Conservation (phyloP, 2,888 invertebrate genomes). For the Cheilosia soror region DNA sequence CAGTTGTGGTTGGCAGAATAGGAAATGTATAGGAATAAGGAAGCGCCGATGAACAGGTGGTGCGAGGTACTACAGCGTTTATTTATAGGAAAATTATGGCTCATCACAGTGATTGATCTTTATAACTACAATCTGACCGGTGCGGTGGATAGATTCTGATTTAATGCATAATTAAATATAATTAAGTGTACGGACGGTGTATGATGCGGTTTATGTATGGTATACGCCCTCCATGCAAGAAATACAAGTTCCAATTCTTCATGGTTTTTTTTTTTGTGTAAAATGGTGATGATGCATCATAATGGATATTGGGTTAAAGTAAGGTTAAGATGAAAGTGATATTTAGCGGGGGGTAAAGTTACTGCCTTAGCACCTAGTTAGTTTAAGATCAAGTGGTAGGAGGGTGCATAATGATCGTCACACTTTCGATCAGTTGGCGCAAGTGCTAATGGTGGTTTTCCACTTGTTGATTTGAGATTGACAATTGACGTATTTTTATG, state of each 20-base stretch:
- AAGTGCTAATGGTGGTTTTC: too few species aligned
- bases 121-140: constrained; percentile 69
- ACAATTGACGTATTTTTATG: too few species aligned
- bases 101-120: constrained; percentile 73
- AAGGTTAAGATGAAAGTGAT: constrained; percentile 35
- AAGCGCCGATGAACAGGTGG: too few species aligned
- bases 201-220: constrained; percentile 48
- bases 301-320: constrained; percentile 18
- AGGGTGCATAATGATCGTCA: not conserved
- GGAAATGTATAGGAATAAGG: too few species aligned
- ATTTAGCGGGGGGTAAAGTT: not conserved
- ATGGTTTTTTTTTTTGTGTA: not conserved
- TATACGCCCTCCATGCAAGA: constrained; percentile 33
- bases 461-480: too few species aligned
- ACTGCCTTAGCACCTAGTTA: constrained; percentile 33
- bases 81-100: constrained; percentile 73
- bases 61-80: too few species aligned
- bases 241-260: not conserved
- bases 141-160: constrained; percentile 70
- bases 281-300: constrained; percentile 28
- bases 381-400: not conserved
- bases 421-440: not conserved
- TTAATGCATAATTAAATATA: constrained; percentile 74
- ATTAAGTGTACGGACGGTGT: constrained; percentile 64
- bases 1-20: too few species aligned